Evolutionary conservation across 2,797 vertebrate genomes (phyloP), one percentile per base, ranked within the genome.

Genomic region (Gymnocypris eckloni): DNA sequence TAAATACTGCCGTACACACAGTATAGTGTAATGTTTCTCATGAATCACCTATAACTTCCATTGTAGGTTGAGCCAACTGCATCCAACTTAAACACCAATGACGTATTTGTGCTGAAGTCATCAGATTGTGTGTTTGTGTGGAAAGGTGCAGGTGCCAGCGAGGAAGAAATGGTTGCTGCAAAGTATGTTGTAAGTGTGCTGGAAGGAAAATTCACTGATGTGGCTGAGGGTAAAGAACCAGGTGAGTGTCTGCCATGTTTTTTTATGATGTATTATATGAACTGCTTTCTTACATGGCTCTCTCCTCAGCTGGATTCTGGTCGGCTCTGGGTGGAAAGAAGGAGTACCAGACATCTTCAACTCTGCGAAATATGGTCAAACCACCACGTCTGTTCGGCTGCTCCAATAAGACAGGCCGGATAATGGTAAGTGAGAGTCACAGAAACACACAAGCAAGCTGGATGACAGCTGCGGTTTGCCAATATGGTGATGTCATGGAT

Each of bases 371-470:
- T 0, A 28, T 16, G 1, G 10, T 94, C 28, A 92, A 28, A 41
- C 85, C 87, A 28, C 93, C 95, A 33, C 91, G 94, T 33, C 92
- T 96, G 89, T 96, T 95, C 37, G 92, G 86, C 39, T 95, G 94
- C 78, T 96, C 96, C 81, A 96, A 96, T 91, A 95, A 95, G 91
- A 94, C 92, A 0, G 96, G 95, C 66, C 91, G 89, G 37, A 91
- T 96, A 39, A 85, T 83, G 0, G 95, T 96, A 85, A 94, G 92
- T 91, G 3, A 48, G 37, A 22, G 33, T 77, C 3, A 10, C 28
- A 50, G 50, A 70, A 33, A 8, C 37, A 43, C 43, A 56, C 48
- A 76, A 2, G 18, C n/a, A 41, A n/a, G 37, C n/a, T 72, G 56
- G 10, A 78, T 52, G 48, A 82, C 33, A 64, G 28, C 33, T 83